Evolutionary conservation across 2,113 vertebrate genomes (phyloP).

Genomic region (Hyla sarda): DNA sequence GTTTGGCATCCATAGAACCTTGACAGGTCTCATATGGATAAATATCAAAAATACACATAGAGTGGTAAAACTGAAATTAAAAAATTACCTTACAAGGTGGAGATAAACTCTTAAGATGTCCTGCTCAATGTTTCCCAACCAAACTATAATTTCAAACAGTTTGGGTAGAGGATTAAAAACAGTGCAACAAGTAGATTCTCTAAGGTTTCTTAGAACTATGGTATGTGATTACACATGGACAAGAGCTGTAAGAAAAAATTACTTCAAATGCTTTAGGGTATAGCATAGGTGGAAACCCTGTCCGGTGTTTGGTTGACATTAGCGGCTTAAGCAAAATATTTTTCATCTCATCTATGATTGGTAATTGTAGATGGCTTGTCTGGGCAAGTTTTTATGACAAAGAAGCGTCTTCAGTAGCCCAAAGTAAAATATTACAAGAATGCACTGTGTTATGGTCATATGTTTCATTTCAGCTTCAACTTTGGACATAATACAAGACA

Average conservation of each 20-base stretch:
- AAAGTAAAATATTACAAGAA: slow-evolving; percentile 23
- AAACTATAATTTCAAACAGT: background rate
- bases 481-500: background rate
- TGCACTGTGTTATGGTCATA: background rate
- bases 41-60: background rate
- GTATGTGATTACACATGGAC: background rate
- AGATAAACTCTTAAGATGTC: background rate
- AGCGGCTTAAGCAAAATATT: background rate
- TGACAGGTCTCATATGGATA: background rate
- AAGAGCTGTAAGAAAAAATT: background rate
- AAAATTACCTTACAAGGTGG: background rate
- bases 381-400: slow-evolving; percentile 16
- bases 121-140: background rate
- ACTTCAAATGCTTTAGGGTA: background rate
- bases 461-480: background rate
- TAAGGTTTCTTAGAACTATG: background rate
- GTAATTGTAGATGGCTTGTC: background rate
- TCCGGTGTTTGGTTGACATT: slow-evolving; percentile 3
- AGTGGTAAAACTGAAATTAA: background rate
- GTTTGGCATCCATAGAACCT: background rate
- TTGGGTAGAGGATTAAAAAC: background rate
- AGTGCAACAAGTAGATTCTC: background rate
- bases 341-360: slow-evolving; percentile 1
- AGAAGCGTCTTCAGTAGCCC: background rate
- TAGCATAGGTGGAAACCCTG: background rate